Conservation (phyloP, 1,140 invertebrate genomes). For the Hestina assimilis region DNA sequence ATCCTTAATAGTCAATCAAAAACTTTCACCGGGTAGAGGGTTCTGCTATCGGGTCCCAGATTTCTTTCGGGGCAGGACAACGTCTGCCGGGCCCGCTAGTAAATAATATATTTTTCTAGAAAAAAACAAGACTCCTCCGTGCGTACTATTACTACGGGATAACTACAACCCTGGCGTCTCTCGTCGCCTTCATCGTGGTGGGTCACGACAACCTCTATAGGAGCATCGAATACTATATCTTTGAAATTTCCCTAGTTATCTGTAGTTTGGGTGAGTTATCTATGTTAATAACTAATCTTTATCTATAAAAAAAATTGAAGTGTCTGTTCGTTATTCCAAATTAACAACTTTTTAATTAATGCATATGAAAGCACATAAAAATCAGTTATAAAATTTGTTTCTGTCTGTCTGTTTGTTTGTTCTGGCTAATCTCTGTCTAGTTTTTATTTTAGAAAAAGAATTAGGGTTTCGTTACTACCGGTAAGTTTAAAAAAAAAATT, state of each 20-base stretch:
- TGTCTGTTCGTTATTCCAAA: too few relatives aligned
- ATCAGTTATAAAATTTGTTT: neutral
- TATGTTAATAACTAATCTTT: neutral
- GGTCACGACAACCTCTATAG: constrained; percentile 10
- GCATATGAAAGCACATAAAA: neutral
- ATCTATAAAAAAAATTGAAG: neutral
- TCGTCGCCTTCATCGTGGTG: constrained; percentile 32
- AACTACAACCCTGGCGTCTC: constrained; percentile 31
- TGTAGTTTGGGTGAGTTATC: neutral
- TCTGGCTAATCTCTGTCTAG: too few relatives aligned
- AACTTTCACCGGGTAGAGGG: too few relatives aligned
- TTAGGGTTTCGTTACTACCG: too few relatives aligned
- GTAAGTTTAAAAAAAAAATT: too few relatives aligned
- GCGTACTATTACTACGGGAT: constrained; percentile 40
- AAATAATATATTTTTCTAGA: too few relatives aligned
- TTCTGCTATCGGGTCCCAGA: too few relatives aligned
- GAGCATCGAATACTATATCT: constrained; percentile 11
- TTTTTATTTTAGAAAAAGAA: neutral
- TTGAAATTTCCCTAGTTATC: constrained; percentile 23
- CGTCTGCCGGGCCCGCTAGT: too few relatives aligned
- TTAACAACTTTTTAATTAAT: too few relatives aligned
- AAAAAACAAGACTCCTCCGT: constrained; percentile 28
- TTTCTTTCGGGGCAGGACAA: too few relatives aligned
- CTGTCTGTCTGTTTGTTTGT: too few relatives aligned
- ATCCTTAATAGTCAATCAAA: too few relatives aligned